Base-by-base conservation (phyloP, 2,797 vertebrate genomes). In the Capromys pilorides region DNA sequence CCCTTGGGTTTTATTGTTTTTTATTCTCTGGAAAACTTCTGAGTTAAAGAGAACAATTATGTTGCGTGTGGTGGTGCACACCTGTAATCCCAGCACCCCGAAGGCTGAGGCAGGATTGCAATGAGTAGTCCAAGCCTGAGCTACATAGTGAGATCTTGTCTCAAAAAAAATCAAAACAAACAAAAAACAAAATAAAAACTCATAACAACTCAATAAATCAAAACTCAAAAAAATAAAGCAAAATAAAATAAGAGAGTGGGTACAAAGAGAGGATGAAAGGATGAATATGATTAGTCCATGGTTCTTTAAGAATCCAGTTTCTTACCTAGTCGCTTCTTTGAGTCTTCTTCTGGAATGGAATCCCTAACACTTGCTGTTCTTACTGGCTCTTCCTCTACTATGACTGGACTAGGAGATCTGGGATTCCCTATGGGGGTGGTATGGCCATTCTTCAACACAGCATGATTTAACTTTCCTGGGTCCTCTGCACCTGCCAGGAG, bases 401-500 rank as follows among this genome's bases (percentile, higher is more conserved):
- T 98, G 62, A 91, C 54, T 19, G 94, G 80, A 95, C 94, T 96
- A 95, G 96, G 91, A 19, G 97, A 54, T 28, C 97, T 91, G 0
- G 97, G 12, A 33, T 95, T 94, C 9, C 98, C 98, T 1, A 99
- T 91, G 4, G 99, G 99, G 61, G 98, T 95, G 0, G 99, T 99
- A 96, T 99, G 99, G 92, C 99, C 99, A 21, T 99, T 99, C 98
- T 99, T 99, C 96, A 99, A 98, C 0, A 98, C 97, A 5, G 98
- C 92, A 0, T 98, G 98, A 97, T 98, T 99, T 95, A 98, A 87
- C 95, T 98, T 99, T 64, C 98, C 99, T 14, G 97, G 54, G 33
- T 99, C 99, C 21, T 98, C 98, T 86, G 90, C 98, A 96, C 98
- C 99, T 99, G 96, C 86, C 94, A 75, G 78, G 77, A 57, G 69